These are phyloP conservation scores for Epizoanthus stellaris DNA, from an alignment of 92 coral and sea anemone species.

Conservation along the genomic window DNA sequence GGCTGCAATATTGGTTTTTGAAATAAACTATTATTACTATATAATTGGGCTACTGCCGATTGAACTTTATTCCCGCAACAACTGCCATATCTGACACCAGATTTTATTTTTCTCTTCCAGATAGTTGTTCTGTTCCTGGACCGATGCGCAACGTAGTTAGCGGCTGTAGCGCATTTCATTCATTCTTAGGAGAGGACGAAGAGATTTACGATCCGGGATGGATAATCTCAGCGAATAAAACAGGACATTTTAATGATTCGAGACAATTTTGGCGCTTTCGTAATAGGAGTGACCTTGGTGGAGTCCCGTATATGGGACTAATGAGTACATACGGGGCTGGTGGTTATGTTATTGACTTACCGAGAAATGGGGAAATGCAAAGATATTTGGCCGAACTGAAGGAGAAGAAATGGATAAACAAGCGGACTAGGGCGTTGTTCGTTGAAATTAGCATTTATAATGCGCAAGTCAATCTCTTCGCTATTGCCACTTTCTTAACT, in stretches of 20 bases:
- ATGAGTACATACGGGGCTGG: conserved; percentile 88
- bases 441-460: conserved; percentile 89
- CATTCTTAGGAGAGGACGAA: conserved; percentile 81
- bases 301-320: conserved; percentile 76
- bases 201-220: conserved; percentile 73
- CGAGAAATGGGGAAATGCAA: conserved; percentile 45
- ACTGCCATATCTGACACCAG: too few relatives aligned
- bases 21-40: too few relatives aligned
- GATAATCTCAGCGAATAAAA: conserved; percentile 40
- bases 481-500: conserved; percentile 80
- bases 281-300: conserved; percentile 68
- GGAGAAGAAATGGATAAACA: conserved; percentile 79
- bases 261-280: conserved; percentile 82
- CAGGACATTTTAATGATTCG: conserved; percentile 32
- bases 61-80: too few relatives aligned
- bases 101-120: conserved; percentile 25
- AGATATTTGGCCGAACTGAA: conserved; percentile 50
- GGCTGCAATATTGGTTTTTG: too few relatives aligned
- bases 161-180: conserved; percentile 76
- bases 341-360: conserved; percentile 74
- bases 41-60: too few relatives aligned
- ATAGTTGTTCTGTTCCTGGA: conserved; percentile 69
- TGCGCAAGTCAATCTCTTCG: conserved; percentile 90
- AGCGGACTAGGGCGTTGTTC: conserved; percentile 87
- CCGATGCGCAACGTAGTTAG: conserved; percentile 54